Evolutionary conservation across 1,140 invertebrate species (phyloP), one percentile per base, ranked within the genome.

Genomic region (Goniozus legneri): DNA sequence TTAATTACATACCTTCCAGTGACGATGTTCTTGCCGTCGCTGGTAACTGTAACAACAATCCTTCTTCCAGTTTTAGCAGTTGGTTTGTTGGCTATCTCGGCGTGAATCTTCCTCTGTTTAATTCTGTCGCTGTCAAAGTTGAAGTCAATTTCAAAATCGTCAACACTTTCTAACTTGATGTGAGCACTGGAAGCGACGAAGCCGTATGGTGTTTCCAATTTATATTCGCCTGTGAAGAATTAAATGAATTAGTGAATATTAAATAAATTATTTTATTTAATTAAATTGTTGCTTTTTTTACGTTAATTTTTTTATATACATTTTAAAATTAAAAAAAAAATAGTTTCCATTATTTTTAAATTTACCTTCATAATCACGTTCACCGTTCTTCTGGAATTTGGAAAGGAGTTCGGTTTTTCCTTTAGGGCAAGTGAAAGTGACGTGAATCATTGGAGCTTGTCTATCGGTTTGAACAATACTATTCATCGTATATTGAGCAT

Each of bases 1-100:
- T n/a, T n/a, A n/a, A n/a, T n/a, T n/a, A n/a, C n/a, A n/a, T 67
- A 84, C 82, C 76, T 84, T 71, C 87, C 88, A 56, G 80, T 80
- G 2, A 89, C 52, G 15, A 88, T 58, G 40, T 85, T 82, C 54
- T 84, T 82, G 32, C 80, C 79, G 3, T 80, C 80, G 37, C 81
- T 81, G 6, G 80, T 84, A 0, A 82, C 78, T 1, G 75, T 71
- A 42, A 88, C 76, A 39, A 82, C 72, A 33, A 89, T 76, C 19
- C 76, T 77, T 42, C 84, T 85, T 35, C 79, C 80, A 30, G 68
- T 76, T 8, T 80, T 81, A 1, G 72, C 73, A 3, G 58, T 65
- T 7, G 78, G 76, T 44, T 85, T 83, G 35, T 82, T 86, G 0
- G 76, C 69, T 16, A 84, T 77, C 33, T 86, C 81, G 0, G 85